Base-by-base conservation (phyloP, 2,113 vertebrate genomes). In the Halichoeres trimaculatus region DNA sequence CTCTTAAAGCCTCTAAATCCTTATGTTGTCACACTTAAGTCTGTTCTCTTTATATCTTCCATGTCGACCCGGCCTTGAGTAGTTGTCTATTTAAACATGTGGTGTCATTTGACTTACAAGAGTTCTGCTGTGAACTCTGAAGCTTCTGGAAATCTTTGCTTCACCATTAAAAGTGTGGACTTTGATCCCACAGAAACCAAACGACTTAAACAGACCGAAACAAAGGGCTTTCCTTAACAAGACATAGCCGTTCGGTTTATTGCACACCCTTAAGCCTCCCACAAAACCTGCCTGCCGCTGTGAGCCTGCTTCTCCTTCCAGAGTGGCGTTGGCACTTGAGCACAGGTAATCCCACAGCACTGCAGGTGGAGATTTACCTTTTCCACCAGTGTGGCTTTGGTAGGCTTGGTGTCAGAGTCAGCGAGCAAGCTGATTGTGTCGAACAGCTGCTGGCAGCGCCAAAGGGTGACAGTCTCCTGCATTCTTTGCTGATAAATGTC, bases 171-270 rank as follows among this genome's bases (percentile, higher is more conserved):
- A 88, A 88, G 50, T 74, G 58, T 55, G 63, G 35, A 70, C 80
- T 84, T 74, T 88, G 81, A 92, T 89, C 88, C 80, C 5, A 26
- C 26, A 34, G 50, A 43, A 54, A 61, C 53, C 13, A 79, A 90
- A 86, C 80, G 50, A 80, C 70, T 89, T 85, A 78, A 79, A 69
- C 68, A 64, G 85, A 45, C 70, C 56, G 40, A 84, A 78, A 65
- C 74, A 84, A 80, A 80, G 60, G 55, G 43, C 72, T 72, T 81
- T 70, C 58, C 65, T 74, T 89, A 90, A 92, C 79, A 87, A 91
- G 88, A 85, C 66, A 43, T 73, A 3, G 67, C 53, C 34, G 40
- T 78, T 70, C 53, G 52, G 54, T 78, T 88, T 70, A 66, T 63
- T 75, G 20, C 78, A 43, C 68, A 14, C 71, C 52, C 64, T 52